Evolutionary conservation across 2,888 invertebrate genomes (phyloP).

Genomic region (Microctonus hyperodae): DNA sequence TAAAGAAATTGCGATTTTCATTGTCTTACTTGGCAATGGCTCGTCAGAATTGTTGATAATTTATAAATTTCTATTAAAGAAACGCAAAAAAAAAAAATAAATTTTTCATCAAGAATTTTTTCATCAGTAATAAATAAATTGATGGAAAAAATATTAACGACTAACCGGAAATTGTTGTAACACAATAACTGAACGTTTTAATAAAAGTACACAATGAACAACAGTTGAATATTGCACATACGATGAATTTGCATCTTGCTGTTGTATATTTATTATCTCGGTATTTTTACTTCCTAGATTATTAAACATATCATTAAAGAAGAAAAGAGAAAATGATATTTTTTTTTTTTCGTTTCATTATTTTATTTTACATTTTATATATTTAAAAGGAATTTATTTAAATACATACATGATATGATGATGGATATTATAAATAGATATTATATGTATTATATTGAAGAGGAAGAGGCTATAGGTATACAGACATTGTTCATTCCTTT

Average conservation of each 20-base stretch:
- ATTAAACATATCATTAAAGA: not conserved
- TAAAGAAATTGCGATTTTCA: not conserved
- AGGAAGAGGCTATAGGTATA: not conserved
- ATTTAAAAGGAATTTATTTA: too few relatives aligned
- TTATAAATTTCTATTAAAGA: not conserved
- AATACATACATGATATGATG: too few relatives aligned
- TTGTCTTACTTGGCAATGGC: not conserved
- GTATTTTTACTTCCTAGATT: not conserved
- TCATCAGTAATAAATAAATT: too few relatives aligned
- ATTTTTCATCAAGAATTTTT: too few relatives aligned
- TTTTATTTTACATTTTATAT: too few relatives aligned
- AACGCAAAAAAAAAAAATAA: too few relatives aligned
- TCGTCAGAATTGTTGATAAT: too few relatives aligned
- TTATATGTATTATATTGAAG: too few relatives aligned
- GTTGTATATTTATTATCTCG: not conserved
- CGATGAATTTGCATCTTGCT: not conserved
- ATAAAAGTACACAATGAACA: not conserved
- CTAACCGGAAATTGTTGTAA: constrained; percentile 4
- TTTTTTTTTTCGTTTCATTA: constrained; percentile 4
- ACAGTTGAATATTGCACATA: not conserved
- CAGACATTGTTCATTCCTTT: constrained; percentile 1
- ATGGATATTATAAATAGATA: too few relatives aligned
- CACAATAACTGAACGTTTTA: not conserved
- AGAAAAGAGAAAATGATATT: not conserved
- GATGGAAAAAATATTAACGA: too few relatives aligned